Percentiles rank a stretch among this genome's conserved stretches.
Evolutionary conservation across 1,140 invertebrate species (phyloP).

Genomic region (Nephila pilipes): DNA sequence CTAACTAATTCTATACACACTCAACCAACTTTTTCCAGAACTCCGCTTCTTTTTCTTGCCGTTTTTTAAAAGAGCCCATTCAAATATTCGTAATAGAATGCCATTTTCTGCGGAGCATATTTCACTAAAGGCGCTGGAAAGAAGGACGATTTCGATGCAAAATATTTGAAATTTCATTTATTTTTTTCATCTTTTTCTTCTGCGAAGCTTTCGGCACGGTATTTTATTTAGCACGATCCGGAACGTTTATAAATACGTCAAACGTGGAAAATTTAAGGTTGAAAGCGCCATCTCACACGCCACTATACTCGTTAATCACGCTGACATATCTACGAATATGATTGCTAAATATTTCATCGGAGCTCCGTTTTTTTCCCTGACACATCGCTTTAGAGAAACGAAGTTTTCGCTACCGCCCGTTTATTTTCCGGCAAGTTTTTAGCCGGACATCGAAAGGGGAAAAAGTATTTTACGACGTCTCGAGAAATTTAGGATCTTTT

Average conservation of each 20-base stretch:
- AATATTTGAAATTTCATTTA: not conserved
- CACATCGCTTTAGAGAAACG: not conserved
- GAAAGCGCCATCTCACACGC: not conserved
- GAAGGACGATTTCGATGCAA: not conserved
- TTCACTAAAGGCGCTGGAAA: not conserved
- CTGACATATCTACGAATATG: not conserved
- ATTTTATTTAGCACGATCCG: not conserved
- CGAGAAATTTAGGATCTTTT: not conserved
- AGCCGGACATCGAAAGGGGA: not conserved
- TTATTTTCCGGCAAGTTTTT: constrained; percentile 2
- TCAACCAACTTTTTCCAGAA: not conserved
- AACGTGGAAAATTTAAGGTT: not conserved
- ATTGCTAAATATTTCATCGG: constrained; percentile 41
- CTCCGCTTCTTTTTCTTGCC: not conserved
- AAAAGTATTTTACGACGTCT: constrained; percentile 1
- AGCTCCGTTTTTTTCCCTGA: not conserved
- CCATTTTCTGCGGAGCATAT: not conserved
- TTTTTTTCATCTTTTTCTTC: not conserved
- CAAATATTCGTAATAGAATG: not conserved
- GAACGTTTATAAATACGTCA: not conserved
- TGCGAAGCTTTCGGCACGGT: not conserved
- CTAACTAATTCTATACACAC: not conserved
- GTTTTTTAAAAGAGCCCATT: not conserved
- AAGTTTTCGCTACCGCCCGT: not conserved
- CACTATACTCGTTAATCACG: not conserved